Evolutionary conservation across 2,888 invertebrate species (phyloP), one percentile per base, ranked within the genome.

Genomic region (Lepidocyrtoides sp.): DNA sequence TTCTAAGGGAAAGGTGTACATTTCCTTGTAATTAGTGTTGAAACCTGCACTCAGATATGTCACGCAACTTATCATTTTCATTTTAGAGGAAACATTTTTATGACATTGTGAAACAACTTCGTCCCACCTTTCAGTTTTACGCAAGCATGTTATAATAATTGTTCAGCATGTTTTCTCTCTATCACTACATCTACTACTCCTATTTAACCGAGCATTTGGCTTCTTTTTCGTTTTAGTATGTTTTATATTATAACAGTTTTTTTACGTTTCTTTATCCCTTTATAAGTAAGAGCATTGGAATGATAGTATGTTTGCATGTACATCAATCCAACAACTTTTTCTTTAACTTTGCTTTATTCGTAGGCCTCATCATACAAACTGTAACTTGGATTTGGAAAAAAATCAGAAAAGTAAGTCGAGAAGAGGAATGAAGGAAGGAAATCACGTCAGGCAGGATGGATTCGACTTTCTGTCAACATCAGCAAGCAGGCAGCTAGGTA

Each of bases 1-100:
- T 41, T 79, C 48, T 75, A 20, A 8, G 41, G 69, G 48, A 79
- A 69, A 63, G 79, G 77, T 75, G 66, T 23, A 87, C 57, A 29
- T 77, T 87, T 87, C 66, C 51, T 51, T 79, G 87, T 87, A 87
- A 87, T 87, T 87, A 87, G 87, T 66, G 51, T 79, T 77, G 79
- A 79, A 79, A 87, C 79, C 48, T 87, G 51, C 66, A 66, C 66
- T 79, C 63, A n/a, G 23, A 10, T 32, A 87, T n/a, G 17, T 79
- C 87, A 87, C 87, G 87, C 87, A 87, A 87, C 85, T 72, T 23
- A 41, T 41, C 66, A 66, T 66, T 63, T n/a, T 63, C 29, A 63
- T 63, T 63, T 29, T 63, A 63, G 26, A 63, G 63, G 23, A 79
- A 32, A 36, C 63, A 63, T 69, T 36, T 75, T 36, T 69, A 32